Conservation (phyloP, 2,888 invertebrate genomes). For the Drosophila hamatofila region DNA sequence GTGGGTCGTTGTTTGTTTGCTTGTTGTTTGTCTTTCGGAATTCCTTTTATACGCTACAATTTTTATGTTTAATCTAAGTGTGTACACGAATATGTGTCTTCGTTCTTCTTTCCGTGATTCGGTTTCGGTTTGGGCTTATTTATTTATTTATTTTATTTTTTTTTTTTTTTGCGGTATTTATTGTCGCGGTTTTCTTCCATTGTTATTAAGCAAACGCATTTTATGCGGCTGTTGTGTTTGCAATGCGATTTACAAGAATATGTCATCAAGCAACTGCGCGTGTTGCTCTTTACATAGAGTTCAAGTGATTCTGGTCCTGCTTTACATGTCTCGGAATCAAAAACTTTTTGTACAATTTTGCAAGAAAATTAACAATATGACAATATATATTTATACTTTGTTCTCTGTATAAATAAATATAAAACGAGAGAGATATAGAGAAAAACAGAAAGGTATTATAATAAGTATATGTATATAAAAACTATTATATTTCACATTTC, state of each 20-base stretch:
- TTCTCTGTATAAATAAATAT: too few relatives aligned
- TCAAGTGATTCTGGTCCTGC: conserved; percentile 4
- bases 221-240: conserved; percentile 55
- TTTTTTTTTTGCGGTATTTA: conserved; percentile 70
- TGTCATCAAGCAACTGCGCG: conserved; percentile 55
- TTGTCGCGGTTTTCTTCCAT: conserved; percentile 71
- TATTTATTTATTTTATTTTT: conserved; percentile 13
- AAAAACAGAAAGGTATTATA: too few relatives aligned
- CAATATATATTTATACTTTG: too few relatives aligned
- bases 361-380: too few relatives aligned
- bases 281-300: conserved; percentile 48
- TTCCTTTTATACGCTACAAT: conserved; percentile 70
- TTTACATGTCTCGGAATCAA: not conserved
- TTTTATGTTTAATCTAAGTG: conserved; percentile 70
- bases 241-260: conserved; percentile 58
- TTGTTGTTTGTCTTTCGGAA: conserved; percentile 72
- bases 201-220: conserved; percentile 62
- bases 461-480: too few relatives aligned
- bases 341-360: too few relatives aligned
- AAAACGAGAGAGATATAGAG: too few relatives aligned
- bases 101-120: conserved; percentile 52
- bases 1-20: conserved; percentile 51
- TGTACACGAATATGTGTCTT: conserved; percentile 53
- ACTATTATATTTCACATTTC: too few relatives aligned
- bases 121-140: conserved; percentile 35